phyloP scores from a whole-genome alignment of 2,797 vertebrate genomes.

The Sebastes ruberrimus region DNA sequence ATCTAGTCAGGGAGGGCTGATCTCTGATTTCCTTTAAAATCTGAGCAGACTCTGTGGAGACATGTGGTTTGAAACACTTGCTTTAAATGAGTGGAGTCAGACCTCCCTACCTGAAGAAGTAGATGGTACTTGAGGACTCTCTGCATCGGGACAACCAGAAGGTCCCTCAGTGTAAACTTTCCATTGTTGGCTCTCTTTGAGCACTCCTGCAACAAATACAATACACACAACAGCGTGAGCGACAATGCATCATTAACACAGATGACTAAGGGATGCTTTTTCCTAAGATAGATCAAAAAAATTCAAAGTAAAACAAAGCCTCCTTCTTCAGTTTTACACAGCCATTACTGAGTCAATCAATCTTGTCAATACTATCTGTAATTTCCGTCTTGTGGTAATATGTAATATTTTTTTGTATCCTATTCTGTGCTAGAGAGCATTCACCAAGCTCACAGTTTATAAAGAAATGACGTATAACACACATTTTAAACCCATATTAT shows the following conservation, averaged over 20 bases:
- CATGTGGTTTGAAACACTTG: background rate
- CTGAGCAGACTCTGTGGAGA: background rate
- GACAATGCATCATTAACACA: background rate
- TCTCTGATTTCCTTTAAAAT: background rate
- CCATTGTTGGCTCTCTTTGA: constrained; percentile 98
- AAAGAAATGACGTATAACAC: background rate
- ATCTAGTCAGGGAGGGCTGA: background rate
- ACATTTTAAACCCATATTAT: background rate
- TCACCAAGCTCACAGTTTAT: background rate
- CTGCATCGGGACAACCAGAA: constrained; percentile 97
- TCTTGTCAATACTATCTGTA: too few species aligned
- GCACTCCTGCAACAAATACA: constrained; percentile 86
- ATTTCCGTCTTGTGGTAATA: too few species aligned
- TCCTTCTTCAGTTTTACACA: too few species aligned
- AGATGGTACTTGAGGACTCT: constrained; percentile 97
- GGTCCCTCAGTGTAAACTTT: constrained; percentile 93
- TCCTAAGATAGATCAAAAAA: too few species aligned
- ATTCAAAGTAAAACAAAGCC: too few species aligned
- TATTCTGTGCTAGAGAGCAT: background rate
- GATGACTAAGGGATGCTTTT: background rate
- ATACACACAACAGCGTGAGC: background rate
- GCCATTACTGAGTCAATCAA: too few species aligned
- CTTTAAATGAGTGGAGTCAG: background rate
- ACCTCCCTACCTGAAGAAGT: constrained; percentile 88
- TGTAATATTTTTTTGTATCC: background rate